Evolutionary conservation across 2,113 vertebrate species (phyloP), one percentile per base, ranked within the genome.

Genomic region (Carollia perspicillata): DNA sequence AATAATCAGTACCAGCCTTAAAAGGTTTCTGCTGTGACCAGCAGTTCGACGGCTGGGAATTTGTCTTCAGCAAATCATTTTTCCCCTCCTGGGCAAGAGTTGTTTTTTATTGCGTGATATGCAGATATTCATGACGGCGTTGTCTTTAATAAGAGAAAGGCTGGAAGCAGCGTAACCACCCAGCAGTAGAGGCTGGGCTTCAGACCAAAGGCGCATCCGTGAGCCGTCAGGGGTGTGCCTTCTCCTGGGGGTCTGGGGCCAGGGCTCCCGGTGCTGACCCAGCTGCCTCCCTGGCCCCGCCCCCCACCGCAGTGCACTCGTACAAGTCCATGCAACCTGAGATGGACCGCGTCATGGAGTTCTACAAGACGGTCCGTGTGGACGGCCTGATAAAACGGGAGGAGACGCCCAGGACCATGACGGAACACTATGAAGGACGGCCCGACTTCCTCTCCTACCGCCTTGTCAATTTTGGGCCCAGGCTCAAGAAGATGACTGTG

Each of bases 371-470:
- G 0, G 96, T 95, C 0, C 99, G 98, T 0, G 93, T 79, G 0
- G 99, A 99, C 6, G 95, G 97, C 16, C 98, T 99, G 94, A 89
- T 98, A 86, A 98, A 97, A 89, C 97, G 99, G 11, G 94, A 97
- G 47, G 98, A 99, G 95, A 98, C 78, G 0, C 90, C 98, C 2
- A 23, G 2, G 0, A 98, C 99, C 20, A 98, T 99, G 98, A 98
- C 93, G 0, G 99, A 99, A 96, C 96, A 96, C 90, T 99, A 99
- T 0, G 13, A 98, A 40, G 98, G 98, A 0, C 98, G 99, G 1
- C 23, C 92, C 0, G 99, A 99, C 98, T 98, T 99, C 96, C 99
- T 99, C 10, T 97, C 96, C 69, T 95, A 97, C 92, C 98, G 99
- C 23, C 98, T 98, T 0, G 37, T 89, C 0, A 5, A 90, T 40